phyloP scores from a whole-genome alignment of 2,797 vertebrate genomes.

The Enteromius unitaeniatus region DNA sequence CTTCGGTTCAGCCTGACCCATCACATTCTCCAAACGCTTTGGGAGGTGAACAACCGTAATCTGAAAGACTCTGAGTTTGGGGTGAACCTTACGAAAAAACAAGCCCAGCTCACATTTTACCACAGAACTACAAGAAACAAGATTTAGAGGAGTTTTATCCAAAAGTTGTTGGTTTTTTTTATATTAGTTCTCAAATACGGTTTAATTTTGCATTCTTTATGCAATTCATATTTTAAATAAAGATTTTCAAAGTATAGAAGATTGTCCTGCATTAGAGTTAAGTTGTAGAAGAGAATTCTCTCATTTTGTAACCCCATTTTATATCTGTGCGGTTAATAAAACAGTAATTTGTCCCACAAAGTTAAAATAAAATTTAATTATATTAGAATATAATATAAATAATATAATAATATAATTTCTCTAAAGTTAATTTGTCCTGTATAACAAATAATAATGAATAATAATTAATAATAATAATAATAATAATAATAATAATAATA shows the following conservation, averaged over 20 bases:
- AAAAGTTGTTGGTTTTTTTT: too few relatives aligned
- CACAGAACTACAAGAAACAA: not conserved
- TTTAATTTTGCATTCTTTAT: not conserved
- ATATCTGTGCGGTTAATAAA: not conserved
- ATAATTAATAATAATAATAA: not conserved
- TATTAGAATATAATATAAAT: too few relatives aligned
- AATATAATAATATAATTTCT: too few relatives aligned
- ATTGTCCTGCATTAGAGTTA: not conserved
- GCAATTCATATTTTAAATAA: not conserved
- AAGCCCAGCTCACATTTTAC: not conserved
- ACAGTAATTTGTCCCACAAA: not conserved
- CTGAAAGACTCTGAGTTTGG: not conserved
- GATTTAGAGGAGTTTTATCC: not conserved
- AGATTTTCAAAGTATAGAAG: not conserved
- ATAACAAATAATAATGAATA: not conserved
- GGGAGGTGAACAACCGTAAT: not conserved
- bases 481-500: too few relatives aligned
- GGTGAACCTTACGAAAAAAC: not conserved
- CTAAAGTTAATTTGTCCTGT: not conserved
- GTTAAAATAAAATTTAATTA: not conserved
- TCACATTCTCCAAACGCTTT: slow-evolving; percentile 20
- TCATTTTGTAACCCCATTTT: not conserved
- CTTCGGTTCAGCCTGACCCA: slow-evolving; percentile 3
- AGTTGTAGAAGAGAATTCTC: not conserved
- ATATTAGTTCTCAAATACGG: not conserved